Evolutionary conservation across 2,797 vertebrate genomes (phyloP), one percentile per base, ranked within the genome.

Genomic region (Sebastes steindachneri): DNA sequence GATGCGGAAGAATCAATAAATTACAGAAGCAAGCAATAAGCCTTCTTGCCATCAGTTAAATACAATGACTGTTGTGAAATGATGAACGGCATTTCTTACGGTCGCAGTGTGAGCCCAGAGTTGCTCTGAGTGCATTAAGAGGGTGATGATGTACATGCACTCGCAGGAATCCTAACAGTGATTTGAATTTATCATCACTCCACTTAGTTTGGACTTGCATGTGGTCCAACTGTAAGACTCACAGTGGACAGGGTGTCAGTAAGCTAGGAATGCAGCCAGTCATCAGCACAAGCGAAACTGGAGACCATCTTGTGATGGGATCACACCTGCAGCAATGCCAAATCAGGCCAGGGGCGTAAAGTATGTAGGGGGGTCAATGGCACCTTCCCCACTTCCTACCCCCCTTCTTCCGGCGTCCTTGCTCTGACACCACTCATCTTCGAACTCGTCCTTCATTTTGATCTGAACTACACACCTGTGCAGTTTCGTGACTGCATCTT

Each of bases 181-280:
- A 86, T 81, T 75, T 86, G 35, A 69, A 83, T 75, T 83, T 75
- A 75, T 83, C 82, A 55, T 72, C 48, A 41, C 51, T 76, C 29
- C 62, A 71, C 64, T 83, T 53, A 53, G 48, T 53, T 53, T 64
- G 45, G 48, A 75, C 60, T 68, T 69, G 70, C 68, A 66, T 68
- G 25, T 4, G n/a, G 9, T 84, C 78, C 78, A 86, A 33, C 64
- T 64, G 35, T 57, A 26, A 41, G 62, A 67, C 62, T 83, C 57
- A 73, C 4, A 66, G 54, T 17, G 37, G 59, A 82, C 25, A 12
- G 37, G 11, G 31, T 51, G 71, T 80, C 73, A 74, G 79, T 75
- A 25, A 73, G 10, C 15, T 3, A 63, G 21, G 53, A 82, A 45
- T 23, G 26, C 54, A 65, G 75, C 71, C 62, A 83, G 29, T 80